These are phyloP conservation scores for Ischnus inquisitorius DNA, from an alignment of 2,888 invertebrate genomes.

Conservation along the genomic window DNA sequence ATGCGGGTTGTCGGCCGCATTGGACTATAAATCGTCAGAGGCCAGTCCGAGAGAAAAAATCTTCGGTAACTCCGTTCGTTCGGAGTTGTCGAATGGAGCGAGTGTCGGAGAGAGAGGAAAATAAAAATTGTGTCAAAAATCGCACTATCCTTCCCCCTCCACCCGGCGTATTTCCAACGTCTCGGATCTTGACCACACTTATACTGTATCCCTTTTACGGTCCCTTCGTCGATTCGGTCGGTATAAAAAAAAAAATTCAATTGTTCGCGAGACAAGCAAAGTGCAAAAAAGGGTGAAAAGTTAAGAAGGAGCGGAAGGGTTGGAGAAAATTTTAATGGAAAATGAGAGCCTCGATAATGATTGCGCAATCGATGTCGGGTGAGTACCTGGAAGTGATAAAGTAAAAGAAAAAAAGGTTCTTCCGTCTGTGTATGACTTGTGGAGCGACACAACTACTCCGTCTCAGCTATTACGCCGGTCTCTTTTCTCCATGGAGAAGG, in stretches of 20 bases:
- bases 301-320: background rate
- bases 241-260: conserved; percentile 35
- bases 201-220: conserved; percentile 50
- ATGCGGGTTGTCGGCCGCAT: background rate
- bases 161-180: conserved; percentile 52
- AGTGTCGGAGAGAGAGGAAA: background rate
- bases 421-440: conserved; percentile 16
- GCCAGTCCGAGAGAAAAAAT: background rate
- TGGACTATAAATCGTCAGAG: background rate
- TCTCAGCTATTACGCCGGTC: conserved; percentile 40
- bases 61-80: conserved; percentile 7
- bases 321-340: conserved; percentile 5
- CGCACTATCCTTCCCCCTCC: conserved; percentile 2
- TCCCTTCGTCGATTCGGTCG: conserved; percentile 57
- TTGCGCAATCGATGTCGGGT: conserved; percentile 48
- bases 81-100: conserved; percentile 6
- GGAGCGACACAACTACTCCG: conserved; percentile 22
- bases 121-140: conserved; percentile 25
- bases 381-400: conserved; percentile 55
- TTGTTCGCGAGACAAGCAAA: conserved; percentile 28
- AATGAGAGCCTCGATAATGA: conserved; percentile 31
- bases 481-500: conserved; percentile 15
- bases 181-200: conserved; percentile 68
- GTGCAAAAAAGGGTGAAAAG: conserved; percentile 60
- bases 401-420: background rate